Evolutionary conservation across 2,888 invertebrate genomes (phyloP), one percentile per base, ranked within the genome.

Genomic region (Andrena marginata): DNA sequence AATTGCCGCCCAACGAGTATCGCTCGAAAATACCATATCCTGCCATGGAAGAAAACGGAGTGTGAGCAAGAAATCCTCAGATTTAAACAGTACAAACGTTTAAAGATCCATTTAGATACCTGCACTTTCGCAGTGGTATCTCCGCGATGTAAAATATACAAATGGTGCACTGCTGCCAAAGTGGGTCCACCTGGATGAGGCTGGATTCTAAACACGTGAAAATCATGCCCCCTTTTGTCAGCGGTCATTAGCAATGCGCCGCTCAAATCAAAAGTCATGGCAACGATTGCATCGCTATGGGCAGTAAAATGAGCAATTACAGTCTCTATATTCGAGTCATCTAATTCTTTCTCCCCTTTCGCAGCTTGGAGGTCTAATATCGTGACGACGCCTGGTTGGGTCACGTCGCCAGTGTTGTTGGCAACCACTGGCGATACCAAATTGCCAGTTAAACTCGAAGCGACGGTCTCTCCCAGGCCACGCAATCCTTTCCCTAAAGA

Each of bases 1-100:
- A 5, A 99, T 96, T 1, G 99, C 97, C n/a, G 98, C 97, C 99
- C 99, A 99, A 73, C 99, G 97, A 35, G 97, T 97, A 95, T 99
- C 99, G 79, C 96, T 95, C 0, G 99, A 98, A 93, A 99, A 98
- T 69, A 97, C 96, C 94, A 99, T 97, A 92, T 99, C 98, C 95
- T 97, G 95, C 56, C n/a, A 8, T 7, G 6, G 54, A 59, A 73
- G n/a, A 59, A 59, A 65, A 63, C 2, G 0, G 48, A 2, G 5
- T 10, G 16, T 60, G 4, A 64, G 6, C 2, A n/a, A 23, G 33
- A 35, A 26, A 48, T 23, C 31, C 3, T 29, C 10, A 31, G 7
- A 7, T 26, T 42, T 23, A 1, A 42, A 51, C 5, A 48, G 10
- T 31, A 54, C 6, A 10, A 20, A n/a, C 2, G 2, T 49, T 20